Base-by-base conservation (phyloP, 2,888 invertebrate species). In the Eupelmus urozonus region DNA sequence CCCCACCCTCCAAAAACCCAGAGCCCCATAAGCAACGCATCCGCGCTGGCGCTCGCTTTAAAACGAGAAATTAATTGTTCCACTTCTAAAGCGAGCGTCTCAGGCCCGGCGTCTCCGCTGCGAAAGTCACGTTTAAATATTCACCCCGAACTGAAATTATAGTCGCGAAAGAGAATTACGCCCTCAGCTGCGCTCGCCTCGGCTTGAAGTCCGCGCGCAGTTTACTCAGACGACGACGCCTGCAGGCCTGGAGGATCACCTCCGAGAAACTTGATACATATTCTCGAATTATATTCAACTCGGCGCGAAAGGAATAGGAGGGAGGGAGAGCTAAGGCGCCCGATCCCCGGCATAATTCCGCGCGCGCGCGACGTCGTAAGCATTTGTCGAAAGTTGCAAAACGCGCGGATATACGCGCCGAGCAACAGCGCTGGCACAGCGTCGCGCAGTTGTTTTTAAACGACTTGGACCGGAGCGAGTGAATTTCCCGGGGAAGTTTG, bases 261-360 rank as follows among this genome's bases (percentile, higher is more conserved):
- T n/a, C 55, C 20, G 63, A 25, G 76, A 75, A 79, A 79, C 79
- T 75, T 79, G 75, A 79, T 79, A 79, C 79, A 75, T 75, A 79
- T 75, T 75, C 79, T 70, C 66, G 70, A 73, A 75, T 79, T 70
- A 74, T 74, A 69, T 70, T 78, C 63, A 57, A 55, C 40, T 77
- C 20, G 59, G 27, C 53, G 18, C 49, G 66, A 57, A 66, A 20
- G 55, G 53, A 45, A 57, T 34, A 34, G 9, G 9, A 9, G 34
- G 45, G 29, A 45, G n/a, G n/a, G n/a, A n/a, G n/a, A n/a, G 20
- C 34, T 45, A 45, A 13, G 16, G 53, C 53, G 53, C 4, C 23
- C 27, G 55, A 69, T 63, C 76, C 55, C 63, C 27, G 49, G 2
- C 51, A 53, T 67, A 78, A 73, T 78, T 78, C 67, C 29, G 2